phyloP scores from a whole-genome alignment of 2,888 invertebrate species.

The Salticus scenicus region DNA sequence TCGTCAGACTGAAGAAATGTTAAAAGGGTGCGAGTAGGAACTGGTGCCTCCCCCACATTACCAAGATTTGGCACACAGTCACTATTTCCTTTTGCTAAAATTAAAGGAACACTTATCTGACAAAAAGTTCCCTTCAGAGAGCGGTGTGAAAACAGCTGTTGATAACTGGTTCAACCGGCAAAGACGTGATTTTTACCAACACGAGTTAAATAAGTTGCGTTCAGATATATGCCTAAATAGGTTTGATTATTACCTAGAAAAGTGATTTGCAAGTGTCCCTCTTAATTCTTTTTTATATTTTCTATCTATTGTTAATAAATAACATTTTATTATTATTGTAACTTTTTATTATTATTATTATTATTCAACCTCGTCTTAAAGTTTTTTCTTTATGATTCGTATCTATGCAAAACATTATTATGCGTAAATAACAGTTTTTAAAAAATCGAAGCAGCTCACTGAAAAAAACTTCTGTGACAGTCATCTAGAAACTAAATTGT shows the following conservation, averaged over 20 bases:
- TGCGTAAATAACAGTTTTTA: too few species aligned
- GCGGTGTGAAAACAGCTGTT: neutral
- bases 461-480: too few species aligned
- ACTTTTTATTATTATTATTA: too few species aligned
- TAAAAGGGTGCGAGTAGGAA: too few species aligned
- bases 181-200: neutral
- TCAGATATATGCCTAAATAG: neutral
- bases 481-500: too few species aligned
- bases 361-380: too few species aligned
- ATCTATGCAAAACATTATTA: too few species aligned
- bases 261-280: neutral
- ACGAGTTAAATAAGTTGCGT: neutral
- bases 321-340: neutral
- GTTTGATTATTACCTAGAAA: neutral
- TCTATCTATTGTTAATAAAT: neutral
- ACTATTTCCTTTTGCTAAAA: too few species aligned
- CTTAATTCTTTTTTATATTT: constrained; percentile 9
- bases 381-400: too few species aligned
- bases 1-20: too few species aligned
- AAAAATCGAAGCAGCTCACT: too few species aligned
- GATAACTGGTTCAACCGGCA: neutral
- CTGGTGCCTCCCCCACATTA: neutral
- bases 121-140: neutral
- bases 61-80: neutral
- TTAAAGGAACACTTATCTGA: too few species aligned